Conservation (phyloP, 1,140 invertebrate genomes). For the Sarcophaga bullata region DNA sequence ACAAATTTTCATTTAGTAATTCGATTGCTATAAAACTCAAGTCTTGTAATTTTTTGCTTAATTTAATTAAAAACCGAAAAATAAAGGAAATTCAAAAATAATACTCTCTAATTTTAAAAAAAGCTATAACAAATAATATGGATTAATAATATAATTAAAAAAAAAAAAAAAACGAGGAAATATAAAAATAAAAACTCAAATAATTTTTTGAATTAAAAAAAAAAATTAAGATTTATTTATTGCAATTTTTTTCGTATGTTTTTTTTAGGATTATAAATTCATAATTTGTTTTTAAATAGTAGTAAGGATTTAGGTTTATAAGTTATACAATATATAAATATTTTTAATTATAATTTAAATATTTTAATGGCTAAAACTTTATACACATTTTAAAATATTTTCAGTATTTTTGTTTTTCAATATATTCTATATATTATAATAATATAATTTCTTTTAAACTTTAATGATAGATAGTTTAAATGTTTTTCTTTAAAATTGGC, state of each 20-base stretch:
- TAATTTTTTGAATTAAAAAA: neutral
- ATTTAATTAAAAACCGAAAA: too few relatives aligned
- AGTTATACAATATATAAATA: constrained; percentile 31
- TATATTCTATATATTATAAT: neutral
- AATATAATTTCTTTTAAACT: too few relatives aligned
- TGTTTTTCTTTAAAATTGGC: constrained; percentile 17
- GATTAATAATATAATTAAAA: too few relatives aligned
- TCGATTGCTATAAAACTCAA: too few relatives aligned
- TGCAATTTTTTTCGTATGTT: constrained; percentile 50
- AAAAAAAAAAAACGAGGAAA: neutral
- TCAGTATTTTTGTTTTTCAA: constrained; percentile 44
- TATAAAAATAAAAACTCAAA: neutral
- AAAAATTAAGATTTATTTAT: constrained; percentile 45
- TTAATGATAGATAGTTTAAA: neutral
- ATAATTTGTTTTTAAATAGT: constrained; percentile 55
- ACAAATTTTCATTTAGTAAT: too few relatives aligned
- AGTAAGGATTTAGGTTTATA: constrained; percentile 48
- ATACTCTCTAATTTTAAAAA: neutral
- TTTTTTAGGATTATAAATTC: constrained; percentile 44
- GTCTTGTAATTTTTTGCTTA: too few relatives aligned
- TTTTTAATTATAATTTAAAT: constrained; percentile 20
- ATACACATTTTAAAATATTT: constrained; percentile 46
- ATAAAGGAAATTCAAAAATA: too few relatives aligned
- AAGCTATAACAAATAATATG: neutral
- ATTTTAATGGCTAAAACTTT: constrained; percentile 10